These are phyloP conservation scores for Leucoraja erinaceus DNA, from an alignment of 2,113 vertebrate genomes.

Conservation along the genomic window DNA sequence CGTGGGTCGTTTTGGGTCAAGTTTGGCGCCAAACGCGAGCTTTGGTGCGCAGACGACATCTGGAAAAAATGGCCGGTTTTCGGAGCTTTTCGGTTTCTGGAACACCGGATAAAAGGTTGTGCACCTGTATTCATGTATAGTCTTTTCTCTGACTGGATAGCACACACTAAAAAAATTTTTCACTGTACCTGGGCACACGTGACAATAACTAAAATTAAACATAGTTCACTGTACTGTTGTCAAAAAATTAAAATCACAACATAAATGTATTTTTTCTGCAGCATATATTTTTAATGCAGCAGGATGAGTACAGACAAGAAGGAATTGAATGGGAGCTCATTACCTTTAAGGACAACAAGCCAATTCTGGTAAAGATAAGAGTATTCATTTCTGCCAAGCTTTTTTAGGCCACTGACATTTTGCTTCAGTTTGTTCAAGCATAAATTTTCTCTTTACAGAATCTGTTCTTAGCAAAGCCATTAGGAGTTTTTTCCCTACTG, in stretches of 20 bases:
- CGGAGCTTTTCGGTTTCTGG: too few relatives aligned
- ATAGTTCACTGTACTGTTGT: not conserved
- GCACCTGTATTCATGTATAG: too few relatives aligned
- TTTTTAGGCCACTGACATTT: not conserved
- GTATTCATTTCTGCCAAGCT: not conserved
- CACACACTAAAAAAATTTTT: too few relatives aligned
- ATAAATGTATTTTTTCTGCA: slow-evolving; percentile 42
- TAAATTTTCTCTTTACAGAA: slow-evolving; percentile 49
- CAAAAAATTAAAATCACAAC: not conserved
- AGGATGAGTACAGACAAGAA: slow-evolving; percentile 60
- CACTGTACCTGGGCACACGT: too few relatives aligned
- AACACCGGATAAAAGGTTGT: too few relatives aligned
- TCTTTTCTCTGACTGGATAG: too few relatives aligned
- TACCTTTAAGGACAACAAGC: slow-evolving; percentile 60
- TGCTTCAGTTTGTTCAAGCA: not conserved
- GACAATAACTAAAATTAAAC: too few relatives aligned
- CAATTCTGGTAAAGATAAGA: slow-evolving; percentile 55
- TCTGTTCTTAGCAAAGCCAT: slow-evolving; percentile 60
- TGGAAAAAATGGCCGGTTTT: too few relatives aligned
- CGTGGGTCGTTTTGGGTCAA: too few relatives aligned
- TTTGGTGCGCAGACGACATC: too few relatives aligned
- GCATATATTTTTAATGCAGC: slow-evolving; percentile 67
- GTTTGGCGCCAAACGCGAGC: too few relatives aligned
- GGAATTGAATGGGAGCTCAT: slow-evolving; percentile 58
- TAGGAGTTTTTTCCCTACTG: slow-evolving; percentile 62